These are phyloP conservation scores for Lamellibrachia columna DNA, from an alignment of 2,888 invertebrate genomes.

Conservation along the genomic window DNA sequence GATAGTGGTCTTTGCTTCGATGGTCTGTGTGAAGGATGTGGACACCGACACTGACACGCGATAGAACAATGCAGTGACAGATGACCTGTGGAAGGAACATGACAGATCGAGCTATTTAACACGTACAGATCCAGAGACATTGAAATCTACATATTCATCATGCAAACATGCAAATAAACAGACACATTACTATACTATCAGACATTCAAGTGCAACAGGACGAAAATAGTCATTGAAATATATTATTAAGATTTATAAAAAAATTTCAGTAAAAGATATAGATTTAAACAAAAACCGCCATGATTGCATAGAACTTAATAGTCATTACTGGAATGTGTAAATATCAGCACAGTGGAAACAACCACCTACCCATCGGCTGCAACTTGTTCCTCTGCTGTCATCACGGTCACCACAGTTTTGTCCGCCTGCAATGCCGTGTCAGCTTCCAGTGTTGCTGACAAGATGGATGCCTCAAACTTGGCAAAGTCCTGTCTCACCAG, in stretches of 20 bases:
- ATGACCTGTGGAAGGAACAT: not conserved
- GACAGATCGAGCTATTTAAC: not conserved
- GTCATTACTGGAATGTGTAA: not conserved
- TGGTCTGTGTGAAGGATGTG: not conserved
- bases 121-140: not conserved
- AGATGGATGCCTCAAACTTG: not conserved
- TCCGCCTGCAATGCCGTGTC: not conserved
- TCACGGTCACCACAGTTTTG: constrained; percentile 1
- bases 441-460: not conserved
- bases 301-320: not conserved
- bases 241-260: too few species aligned
- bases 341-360: not conserved
- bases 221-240: too few species aligned
- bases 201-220: too few species aligned
- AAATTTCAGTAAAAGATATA: too few species aligned
- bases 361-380: not conserved
- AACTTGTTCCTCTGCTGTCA: not conserved
- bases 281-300: not conserved
- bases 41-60: not conserved
- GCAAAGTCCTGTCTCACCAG: not conserved
- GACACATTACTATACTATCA: not conserved
- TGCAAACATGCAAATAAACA: not conserved
- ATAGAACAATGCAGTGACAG: not conserved
- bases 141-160: not conserved
- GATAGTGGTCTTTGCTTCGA: not conserved